phyloP scores from a whole-genome alignment of 2,888 invertebrate species.

The Pseudolycoriella hygida region DNA sequence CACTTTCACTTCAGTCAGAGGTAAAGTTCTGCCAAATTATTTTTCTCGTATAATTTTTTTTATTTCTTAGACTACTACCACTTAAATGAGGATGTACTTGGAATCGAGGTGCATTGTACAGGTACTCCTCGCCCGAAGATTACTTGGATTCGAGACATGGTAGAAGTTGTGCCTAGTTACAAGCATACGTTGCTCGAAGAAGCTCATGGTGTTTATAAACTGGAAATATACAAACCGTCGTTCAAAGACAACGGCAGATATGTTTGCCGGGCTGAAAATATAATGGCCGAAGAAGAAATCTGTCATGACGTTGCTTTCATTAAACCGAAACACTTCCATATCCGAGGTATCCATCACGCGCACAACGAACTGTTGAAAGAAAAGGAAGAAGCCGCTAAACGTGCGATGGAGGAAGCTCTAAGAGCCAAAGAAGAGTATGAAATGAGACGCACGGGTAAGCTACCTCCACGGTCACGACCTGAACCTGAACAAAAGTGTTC shows the following conservation, averaged over 20 bases:
- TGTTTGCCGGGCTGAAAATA: conserved; percentile 50
- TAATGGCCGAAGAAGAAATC: conserved; percentile 37
- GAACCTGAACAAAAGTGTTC: conserved; percentile 20
- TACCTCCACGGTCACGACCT: conserved; percentile 11
- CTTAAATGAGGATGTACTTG: conserved; percentile 37
- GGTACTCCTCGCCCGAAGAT: conserved; percentile 26
- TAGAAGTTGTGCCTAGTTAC: conserved; percentile 22
- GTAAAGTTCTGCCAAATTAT: conserved; percentile 27
- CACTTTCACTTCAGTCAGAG: conserved; percentile 49
- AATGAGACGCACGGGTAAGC: conserved; percentile 10
- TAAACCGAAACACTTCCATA: conserved; percentile 32
- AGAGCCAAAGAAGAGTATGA: conserved; percentile 26
- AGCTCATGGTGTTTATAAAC: conserved; percentile 31
- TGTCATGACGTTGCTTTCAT: conserved; percentile 33
- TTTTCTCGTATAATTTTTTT: neutral
- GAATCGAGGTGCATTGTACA: conserved; percentile 34
- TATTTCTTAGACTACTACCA: conserved; percentile 24
- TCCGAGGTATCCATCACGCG: conserved; percentile 26
- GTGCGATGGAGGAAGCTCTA: conserved; percentile 25
- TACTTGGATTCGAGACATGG: conserved; percentile 24
- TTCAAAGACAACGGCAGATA: conserved; percentile 47
- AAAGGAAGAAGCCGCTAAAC: conserved; percentile 21
- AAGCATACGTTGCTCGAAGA: conserved; percentile 27
- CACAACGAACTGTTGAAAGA: conserved; percentile 21
- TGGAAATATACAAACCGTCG: conserved; percentile 36